Conservation (phyloP, 2,797 vertebrate species). For the Myotis planiceps region DNA sequence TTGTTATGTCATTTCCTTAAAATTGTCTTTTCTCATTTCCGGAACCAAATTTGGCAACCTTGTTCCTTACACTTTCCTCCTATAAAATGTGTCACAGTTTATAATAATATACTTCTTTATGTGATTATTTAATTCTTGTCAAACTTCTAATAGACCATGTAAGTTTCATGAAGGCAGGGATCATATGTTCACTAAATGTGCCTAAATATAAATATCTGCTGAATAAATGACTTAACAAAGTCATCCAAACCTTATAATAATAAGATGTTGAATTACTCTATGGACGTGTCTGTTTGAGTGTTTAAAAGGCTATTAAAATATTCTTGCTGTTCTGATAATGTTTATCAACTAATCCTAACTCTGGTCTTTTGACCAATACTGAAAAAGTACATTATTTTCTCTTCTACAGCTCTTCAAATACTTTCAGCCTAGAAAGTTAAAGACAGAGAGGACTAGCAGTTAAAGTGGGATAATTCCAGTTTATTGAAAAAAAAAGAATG, state of each 20-base stretch:
- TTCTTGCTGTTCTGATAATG: neutral
- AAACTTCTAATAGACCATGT: neutral
- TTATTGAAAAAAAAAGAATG: neutral
- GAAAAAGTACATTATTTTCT: neutral
- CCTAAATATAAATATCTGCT: neutral
- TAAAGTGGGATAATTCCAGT: slow-evolving; percentile 5
- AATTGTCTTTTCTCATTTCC: neutral
- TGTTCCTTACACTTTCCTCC: neutral
- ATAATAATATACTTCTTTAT: slow-evolving; percentile 12
- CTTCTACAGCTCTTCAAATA: neutral
- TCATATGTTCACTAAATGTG: neutral
- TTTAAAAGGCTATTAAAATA: slow-evolving; percentile 32
- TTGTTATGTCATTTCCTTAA: neutral
- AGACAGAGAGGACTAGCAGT: neutral
- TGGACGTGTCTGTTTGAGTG: neutral
- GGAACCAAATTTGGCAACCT: neutral
- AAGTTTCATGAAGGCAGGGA: neutral
- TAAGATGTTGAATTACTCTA: neutral
- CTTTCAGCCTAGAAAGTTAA: neutral
- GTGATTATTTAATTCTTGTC: neutral
- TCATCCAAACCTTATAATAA: neutral
- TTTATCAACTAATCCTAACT: neutral
- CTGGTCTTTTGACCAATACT: neutral
- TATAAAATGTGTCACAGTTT: neutral
- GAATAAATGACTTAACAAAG: neutral